These are phyloP conservation scores for Drosophila infuscata DNA, from an alignment of 2,888 invertebrate species.

Conservation along the genomic window DNA sequence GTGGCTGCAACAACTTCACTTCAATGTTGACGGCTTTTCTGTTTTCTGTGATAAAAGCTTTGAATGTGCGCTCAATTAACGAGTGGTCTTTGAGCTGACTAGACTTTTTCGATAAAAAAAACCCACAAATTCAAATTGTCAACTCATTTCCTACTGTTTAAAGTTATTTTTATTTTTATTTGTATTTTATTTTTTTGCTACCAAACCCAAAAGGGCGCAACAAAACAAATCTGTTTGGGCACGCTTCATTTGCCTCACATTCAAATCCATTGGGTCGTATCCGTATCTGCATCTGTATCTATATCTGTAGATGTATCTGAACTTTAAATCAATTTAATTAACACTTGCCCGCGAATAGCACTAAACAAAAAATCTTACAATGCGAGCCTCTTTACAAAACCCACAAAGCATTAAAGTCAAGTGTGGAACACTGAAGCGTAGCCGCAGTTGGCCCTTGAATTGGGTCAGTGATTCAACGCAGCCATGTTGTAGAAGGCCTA, in stretches of 20 bases:
- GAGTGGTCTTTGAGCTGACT: constrained; percentile 15
- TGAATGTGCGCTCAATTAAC: constrained; percentile 46
- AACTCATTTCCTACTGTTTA: constrained; percentile 62
- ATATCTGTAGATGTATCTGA: constrained; percentile 8
- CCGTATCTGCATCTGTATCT: constrained; percentile 10
- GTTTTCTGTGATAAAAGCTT: constrained; percentile 43
- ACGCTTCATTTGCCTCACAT: constrained; percentile 70
- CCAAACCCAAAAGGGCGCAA: constrained; percentile 52
- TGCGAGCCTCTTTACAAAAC: constrained; percentile 33
- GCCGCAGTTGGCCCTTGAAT: constrained; percentile 35
- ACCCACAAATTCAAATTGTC: constrained; percentile 54
- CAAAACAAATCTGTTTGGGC: constrained; percentile 56
- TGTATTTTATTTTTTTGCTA: neutral
- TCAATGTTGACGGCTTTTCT: constrained; percentile 55
- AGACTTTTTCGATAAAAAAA: constrained; percentile 6
- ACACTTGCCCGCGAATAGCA: constrained; percentile 62
- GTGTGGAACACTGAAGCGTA: constrained; percentile 53
- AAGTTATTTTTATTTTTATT: neutral
- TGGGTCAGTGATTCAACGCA: constrained; percentile 60
- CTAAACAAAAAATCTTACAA: constrained; percentile 46
- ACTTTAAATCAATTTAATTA: constrained; percentile 72
- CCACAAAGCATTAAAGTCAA: constrained; percentile 32
- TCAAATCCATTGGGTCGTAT: constrained; percentile 41
- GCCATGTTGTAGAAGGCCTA: constrained; percentile 28
- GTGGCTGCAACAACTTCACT: constrained; percentile 33